Base-by-base conservation (phyloP, 2,797 vertebrate species). In the Steatocranus sp. region DNA sequence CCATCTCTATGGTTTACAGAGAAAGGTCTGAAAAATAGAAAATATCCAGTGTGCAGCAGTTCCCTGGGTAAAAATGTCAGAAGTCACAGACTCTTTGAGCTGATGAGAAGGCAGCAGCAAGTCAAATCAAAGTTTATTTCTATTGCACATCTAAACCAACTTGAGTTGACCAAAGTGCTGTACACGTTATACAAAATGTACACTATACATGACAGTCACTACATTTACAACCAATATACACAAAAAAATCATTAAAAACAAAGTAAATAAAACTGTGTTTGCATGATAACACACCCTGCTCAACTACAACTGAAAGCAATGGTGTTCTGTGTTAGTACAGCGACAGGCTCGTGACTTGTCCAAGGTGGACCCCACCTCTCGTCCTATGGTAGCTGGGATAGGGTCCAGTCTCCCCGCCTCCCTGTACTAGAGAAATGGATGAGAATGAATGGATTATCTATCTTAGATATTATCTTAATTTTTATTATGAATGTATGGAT, bases 241-340 rank as follows among this genome's bases (percentile, higher is more conserved):
- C 61, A 14, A 38, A 38, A 34, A 38, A 15, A 36, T 63, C 0
- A 36, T 36, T 8, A 0, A 0, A 20, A n/a, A 18, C 32, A 20
- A 14, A 38, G n/a, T 38, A 66, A 38, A 38, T 38, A 38, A 38
- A 38, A 66, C 7, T 38, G 18, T 63, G n/a, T n/a, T 66, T 66
- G 34, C 34, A 66, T 38, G 11, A 38, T 66, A 15, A 66, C 11
- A 66, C 12, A 38, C 7, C 61, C 61, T 66, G 7, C 2, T 66
- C 34, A 66, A 38, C 54, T 32, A 58, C 27, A 58, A 32, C 61
- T 38, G 34, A 23, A 66, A 23, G n/a, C 11, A 38, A 8, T 8
- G 30, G 56, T 61, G 34, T 17, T 61, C 30, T 34, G 30, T 61
- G 30, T 61, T 34, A 61, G 30, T 61, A n/a, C 56, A 34, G 56